phyloP scores from a whole-genome alignment of 2,113 vertebrate species.

The Colaptes auratus region DNA sequence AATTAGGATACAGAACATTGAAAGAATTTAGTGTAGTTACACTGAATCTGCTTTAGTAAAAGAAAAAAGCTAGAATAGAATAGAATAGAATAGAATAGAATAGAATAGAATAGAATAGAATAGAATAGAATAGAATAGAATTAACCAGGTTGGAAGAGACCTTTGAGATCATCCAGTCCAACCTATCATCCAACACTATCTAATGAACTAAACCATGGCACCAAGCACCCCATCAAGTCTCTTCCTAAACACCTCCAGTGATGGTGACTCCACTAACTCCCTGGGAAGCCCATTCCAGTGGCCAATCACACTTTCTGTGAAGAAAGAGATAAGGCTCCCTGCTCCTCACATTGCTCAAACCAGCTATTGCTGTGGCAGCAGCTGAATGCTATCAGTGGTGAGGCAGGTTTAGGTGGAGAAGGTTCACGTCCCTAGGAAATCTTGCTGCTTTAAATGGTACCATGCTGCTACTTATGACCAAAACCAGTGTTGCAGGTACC shows the following conservation, averaged over 20 bases:
- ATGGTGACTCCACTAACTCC: too few relatives aligned
- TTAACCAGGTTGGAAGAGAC: too few relatives aligned
- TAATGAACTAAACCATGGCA: too few relatives aligned
- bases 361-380: not conserved
- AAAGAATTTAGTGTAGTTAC: accelerated
- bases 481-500: not conserved
- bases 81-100: too few relatives aligned
- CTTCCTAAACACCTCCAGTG: too few relatives aligned
- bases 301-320: too few relatives aligned
- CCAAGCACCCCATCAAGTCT: too few relatives aligned
- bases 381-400: not conserved
- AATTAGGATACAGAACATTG: not conserved
- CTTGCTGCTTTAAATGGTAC: not conserved
- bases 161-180: too few relatives aligned
- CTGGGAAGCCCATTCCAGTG: too few relatives aligned
- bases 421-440: accelerated
- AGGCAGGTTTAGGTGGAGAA: not conserved
- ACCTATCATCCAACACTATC: too few relatives aligned
- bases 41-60: not conserved
- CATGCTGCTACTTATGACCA: not conserved
- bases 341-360: not conserved
- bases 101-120: too few relatives aligned
- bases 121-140: too few relatives aligned
- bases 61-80: not conserved
- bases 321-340: not conserved